Evolutionary conservation across 2,113 vertebrate genomes (phyloP).

Genomic region (Seriola quinqueradiata): DNA sequence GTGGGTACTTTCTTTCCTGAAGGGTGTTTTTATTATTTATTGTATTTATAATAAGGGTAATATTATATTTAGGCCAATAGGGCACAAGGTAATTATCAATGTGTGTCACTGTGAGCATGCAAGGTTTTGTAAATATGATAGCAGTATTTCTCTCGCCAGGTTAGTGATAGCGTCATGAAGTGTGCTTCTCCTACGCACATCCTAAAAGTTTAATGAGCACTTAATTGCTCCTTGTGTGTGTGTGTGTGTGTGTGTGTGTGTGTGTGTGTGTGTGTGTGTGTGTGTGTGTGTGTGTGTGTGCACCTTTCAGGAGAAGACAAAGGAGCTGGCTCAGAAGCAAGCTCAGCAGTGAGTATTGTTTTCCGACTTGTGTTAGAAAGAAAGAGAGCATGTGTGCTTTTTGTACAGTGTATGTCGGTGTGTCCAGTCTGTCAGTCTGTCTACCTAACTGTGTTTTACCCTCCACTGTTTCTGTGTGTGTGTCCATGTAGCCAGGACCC

Average conservation of each 20-base stretch:
- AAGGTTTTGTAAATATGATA: slow-evolving; percentile 44
- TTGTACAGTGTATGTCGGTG: background rate
- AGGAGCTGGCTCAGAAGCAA: slow-evolving; percentile 97
- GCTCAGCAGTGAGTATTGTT: slow-evolving; percentile 93
- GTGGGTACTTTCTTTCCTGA: background rate
- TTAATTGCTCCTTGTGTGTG: slow-evolving; percentile 76
- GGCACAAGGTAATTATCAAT: slow-evolving; percentile 21
- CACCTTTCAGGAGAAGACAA: slow-evolving; percentile 92
- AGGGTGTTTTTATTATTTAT: background rate
- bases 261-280: slow-evolving; percentile 49
- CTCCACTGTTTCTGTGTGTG: slow-evolving; percentile 7
- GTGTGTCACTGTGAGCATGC: slow-evolving; percentile 5
- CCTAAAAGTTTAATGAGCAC: slow-evolving; percentile 82
- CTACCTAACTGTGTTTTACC: slow-evolving; percentile 6
- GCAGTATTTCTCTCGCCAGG: slow-evolving; percentile 39
- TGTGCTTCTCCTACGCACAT: slow-evolving; percentile 61
- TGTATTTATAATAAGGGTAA: slow-evolving; percentile 2
- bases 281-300: slow-evolving; percentile 58
- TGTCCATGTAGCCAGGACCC: slow-evolving; percentile 90
- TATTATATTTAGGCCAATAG: slow-evolving; percentile 23
- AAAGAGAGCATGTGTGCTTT: slow-evolving; percentile 21
- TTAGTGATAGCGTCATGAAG: slow-evolving; percentile 37
- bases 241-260: slow-evolving; percentile 57
- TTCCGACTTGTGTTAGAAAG: slow-evolving; percentile 62
- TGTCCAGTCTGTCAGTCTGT: slow-evolving; percentile 27